Evolutionary conservation across 2,888 invertebrate genomes (phyloP).

Genomic region (Protonemura montana): DNA sequence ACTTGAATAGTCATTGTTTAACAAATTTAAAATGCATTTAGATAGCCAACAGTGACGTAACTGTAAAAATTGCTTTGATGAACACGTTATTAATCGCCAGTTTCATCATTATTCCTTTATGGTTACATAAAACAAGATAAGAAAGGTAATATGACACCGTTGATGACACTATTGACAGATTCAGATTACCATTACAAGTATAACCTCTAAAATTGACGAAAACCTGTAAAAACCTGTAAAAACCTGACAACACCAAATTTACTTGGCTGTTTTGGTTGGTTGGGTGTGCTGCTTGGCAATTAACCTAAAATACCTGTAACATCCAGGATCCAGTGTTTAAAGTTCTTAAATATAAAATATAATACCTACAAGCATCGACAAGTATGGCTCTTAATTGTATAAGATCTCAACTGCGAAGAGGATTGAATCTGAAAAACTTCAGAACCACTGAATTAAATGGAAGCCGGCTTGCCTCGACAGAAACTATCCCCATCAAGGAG

Average conservation of each 20-base stretch:
- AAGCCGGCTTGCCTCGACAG: background rate
- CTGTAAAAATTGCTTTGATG: background rate
- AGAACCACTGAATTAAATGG: background rate
- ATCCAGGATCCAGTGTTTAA: no score
- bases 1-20: background rate
- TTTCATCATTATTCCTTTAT: background rate
- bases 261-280: no score
- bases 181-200: no score
- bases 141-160: background rate
- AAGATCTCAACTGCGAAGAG: background rate
- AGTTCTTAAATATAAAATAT: no score
- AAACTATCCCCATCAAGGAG: slow-evolving; percentile 52
- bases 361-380: no score
- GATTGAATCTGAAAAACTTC: background rate
- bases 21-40: background rate
- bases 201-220: no score
- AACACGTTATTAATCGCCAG: background rate
- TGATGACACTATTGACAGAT: background rate
- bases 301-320: no score
- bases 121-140: background rate
- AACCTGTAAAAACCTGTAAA: no score
- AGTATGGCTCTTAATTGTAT: background rate
- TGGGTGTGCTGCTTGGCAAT: no score
- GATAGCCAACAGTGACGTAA: background rate
- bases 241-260: no score